Evolutionary conservation across 2,888 invertebrate species (phyloP).

Genomic region (Tiliacea citrago): DNA sequence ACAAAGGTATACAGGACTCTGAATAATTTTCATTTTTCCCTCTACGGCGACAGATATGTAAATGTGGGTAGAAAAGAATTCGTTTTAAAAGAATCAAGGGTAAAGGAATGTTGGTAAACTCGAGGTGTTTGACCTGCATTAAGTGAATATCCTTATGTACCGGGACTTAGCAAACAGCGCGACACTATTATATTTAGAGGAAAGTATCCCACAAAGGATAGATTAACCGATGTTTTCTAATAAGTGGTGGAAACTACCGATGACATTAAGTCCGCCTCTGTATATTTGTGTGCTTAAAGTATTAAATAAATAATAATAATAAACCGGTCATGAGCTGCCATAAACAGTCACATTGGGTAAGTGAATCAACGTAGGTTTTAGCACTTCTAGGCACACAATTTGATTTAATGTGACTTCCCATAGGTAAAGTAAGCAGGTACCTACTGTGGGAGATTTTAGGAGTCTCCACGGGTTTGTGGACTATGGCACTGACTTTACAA

Average conservation of each 20-base stretch:
- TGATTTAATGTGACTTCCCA: not conserved
- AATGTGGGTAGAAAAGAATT: slow-evolving; percentile 54
- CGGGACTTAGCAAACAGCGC: not conserved
- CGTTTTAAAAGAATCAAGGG: slow-evolving; percentile 56
- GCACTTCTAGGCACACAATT: not conserved
- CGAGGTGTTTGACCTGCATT: slow-evolving; percentile 19
- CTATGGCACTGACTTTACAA: not conserved
- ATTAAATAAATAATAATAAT: too few species aligned
- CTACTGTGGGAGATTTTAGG: not conserved
- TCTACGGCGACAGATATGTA: slow-evolving; percentile 55
- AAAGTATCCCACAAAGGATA: not conserved
- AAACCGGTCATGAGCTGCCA: not conserved
- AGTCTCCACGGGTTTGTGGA: not conserved
- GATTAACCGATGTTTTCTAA: not conserved
- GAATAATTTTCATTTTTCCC: slow-evolving; percentile 60
- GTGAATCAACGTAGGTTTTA: not conserved
- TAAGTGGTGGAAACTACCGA: not conserved
- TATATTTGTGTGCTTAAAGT: too few species aligned
- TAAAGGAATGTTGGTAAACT: slow-evolving; percentile 37
- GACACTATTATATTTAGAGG: not conserved
- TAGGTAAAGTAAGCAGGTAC: not conserved
- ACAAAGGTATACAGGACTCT: slow-evolving; percentile 48
- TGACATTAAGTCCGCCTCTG: too few species aligned
- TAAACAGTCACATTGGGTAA: not conserved
- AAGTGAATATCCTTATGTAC: slow-evolving; percentile 29